Evolutionary conservation across 2,797 vertebrate genomes (phyloP), one percentile per base, ranked within the genome.

Genomic region (Aotus griseimembra): DNA sequence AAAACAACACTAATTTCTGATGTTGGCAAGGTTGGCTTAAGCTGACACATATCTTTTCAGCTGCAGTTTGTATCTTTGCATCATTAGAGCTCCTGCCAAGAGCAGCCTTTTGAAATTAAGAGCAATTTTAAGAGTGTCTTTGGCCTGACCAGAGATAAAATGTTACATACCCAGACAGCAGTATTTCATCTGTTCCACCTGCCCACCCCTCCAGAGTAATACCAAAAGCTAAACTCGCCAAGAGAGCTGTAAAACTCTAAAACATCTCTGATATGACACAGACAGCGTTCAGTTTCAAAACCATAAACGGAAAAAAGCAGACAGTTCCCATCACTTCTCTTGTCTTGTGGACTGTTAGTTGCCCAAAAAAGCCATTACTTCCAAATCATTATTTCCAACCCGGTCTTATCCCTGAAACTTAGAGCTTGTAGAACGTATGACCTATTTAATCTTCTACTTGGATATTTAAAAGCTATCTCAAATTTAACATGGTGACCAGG

Each of bases 71-170:
- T 89, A 58, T 96, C 84, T 97, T 0, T 95, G 93, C 48, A 90
- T 89, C 86, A 52, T 91, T 89, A 95, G 55, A 72, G 72, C 48
- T 94, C 77, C 48, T 90, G 93, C 88, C 96, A 97, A 97, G 70
- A 94, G 70, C 5, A 90, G 80, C 76, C 79, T 90, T 93, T 90
- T 81, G 91, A 94, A 94, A 95, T 97, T 61, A 94, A 93, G 61
- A 92, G 64, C 76, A 85, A 95, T 90, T 96, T 96, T 46, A 81
- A 88, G 80, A 93, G 30, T 24, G 46, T 67, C 91, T 90, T 30
- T 30, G n/a, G 61, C 67, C 82, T n/a, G 52, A 80, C 28, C 81
- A n/a, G n/a, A 88, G 48, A 79, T 12, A 39, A 83, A 79, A 52
- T 19, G 72, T 33, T 58, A 33, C 41, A 17, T 83, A 15, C 39